phyloP scores from a whole-genome alignment of 2,113 vertebrate species.

The Epinephelus cyanopodus region DNA sequence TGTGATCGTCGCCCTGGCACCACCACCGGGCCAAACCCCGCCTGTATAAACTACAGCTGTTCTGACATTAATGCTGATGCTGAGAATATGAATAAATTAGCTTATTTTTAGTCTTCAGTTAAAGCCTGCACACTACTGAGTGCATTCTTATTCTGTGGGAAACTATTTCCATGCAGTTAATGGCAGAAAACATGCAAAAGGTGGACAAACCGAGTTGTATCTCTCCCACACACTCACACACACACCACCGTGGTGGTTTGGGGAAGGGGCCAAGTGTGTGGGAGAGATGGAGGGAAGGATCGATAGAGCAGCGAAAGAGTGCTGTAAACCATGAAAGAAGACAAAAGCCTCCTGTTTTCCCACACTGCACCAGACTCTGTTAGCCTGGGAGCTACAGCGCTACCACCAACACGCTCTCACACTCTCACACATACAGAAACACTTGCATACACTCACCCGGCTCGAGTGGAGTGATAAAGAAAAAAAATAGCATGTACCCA shows the following conservation, averaged over 20 bases:
- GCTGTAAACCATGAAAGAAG: slow-evolving; percentile 83
- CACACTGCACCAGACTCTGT: slow-evolving; percentile 75
- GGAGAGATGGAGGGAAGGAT: slow-evolving; percentile 78
- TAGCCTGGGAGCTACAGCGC: slow-evolving; percentile 76
- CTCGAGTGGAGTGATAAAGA: slow-evolving; percentile 54
- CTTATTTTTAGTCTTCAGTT: background rate
- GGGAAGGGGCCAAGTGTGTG: slow-evolving; percentile 78
- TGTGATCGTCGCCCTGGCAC: background rate
- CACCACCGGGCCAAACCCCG: background rate
- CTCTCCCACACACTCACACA: slow-evolving; percentile 70
- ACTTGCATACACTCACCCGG: slow-evolving; percentile 54
- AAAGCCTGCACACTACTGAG: background rate
- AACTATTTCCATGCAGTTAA: slow-evolving; percentile 63
- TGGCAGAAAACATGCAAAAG: slow-evolving; percentile 49
- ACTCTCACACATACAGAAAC: slow-evolving; percentile 45
- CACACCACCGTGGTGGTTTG: slow-evolving; percentile 34
- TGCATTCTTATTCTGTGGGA: slow-evolving; percentile 23
- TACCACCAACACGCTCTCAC: slow-evolving; percentile 57
- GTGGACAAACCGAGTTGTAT: slow-evolving; percentile 65
- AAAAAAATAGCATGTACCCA: slow-evolving; percentile 54
- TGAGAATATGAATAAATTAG: background rate
- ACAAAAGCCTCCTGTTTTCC: slow-evolving; percentile 83
- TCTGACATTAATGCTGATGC: background rate
- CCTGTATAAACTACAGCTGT: background rate
- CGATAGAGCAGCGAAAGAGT: slow-evolving; percentile 81